These are phyloP conservation scores for Drosophila paramelanica DNA, from an alignment of 2,888 invertebrate species.

Conservation along the genomic window DNA sequence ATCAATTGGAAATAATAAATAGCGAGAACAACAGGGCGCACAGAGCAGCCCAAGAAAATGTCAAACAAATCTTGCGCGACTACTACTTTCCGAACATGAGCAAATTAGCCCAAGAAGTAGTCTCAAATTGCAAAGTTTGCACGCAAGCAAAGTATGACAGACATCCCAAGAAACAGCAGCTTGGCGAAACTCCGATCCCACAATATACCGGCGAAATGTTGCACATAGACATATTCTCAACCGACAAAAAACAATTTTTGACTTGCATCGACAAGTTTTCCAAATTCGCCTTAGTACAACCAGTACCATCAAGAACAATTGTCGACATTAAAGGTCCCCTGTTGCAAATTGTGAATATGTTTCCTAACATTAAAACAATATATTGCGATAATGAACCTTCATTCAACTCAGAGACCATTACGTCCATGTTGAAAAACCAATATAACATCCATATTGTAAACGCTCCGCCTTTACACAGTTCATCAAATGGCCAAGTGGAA, in stretches of 20 bases:
- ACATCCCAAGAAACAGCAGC: too few relatives aligned
- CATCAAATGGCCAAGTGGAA: conserved; percentile 4
- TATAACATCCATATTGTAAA: conserved; percentile 1
- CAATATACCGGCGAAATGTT: background rate
- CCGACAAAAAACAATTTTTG: too few relatives aligned
- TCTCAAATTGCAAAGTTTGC: background rate
- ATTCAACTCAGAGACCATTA: background rate
- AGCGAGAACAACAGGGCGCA: background rate
- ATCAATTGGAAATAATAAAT: background rate
- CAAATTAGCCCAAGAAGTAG: background rate
- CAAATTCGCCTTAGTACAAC: background rate
- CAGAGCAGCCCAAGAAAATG: background rate
- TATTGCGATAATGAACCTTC: background rate
- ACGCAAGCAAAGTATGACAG: background rate
- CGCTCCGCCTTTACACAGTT: conserved; percentile 1
- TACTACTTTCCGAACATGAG: background rate
- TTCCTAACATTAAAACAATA: background rate
- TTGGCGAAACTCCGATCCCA: too few relatives aligned
- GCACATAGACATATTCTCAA: background rate
- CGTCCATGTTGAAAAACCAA: background rate
- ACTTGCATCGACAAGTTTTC: too few relatives aligned
- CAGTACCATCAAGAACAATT: background rate
- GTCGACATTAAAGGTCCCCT: background rate
- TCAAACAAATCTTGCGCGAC: conserved; percentile 1
- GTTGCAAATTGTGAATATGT: background rate